These are phyloP conservation scores for Gallinago stenura DNA, from an alignment of 2,797 vertebrate species.

Conservation along the genomic window DNA sequence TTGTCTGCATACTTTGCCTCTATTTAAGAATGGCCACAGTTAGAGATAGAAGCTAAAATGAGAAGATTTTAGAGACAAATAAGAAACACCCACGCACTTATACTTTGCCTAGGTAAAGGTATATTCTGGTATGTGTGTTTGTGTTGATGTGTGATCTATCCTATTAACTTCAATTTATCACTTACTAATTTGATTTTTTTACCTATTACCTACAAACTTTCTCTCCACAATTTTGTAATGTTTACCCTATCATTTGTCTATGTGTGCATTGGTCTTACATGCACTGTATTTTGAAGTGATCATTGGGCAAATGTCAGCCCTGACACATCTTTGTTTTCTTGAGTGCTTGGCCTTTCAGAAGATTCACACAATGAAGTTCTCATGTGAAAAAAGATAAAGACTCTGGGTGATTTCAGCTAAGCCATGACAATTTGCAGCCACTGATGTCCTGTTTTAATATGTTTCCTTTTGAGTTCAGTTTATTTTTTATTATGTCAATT, in stretches of 20 bases:
- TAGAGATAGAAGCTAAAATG: not conserved
- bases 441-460: not conserved
- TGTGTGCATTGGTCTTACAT: not conserved
- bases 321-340: not conserved
- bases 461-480: not conserved
- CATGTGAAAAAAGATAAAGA: rapidly evolving
- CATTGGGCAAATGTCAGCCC: not conserved
- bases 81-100: not conserved
- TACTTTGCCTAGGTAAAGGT: not conserved
- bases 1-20: not conserved
- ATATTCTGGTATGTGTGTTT: not conserved
- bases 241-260: not conserved
- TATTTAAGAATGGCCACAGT: not conserved
- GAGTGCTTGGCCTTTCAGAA: not conserved
- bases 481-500: not conserved
- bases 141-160: not conserved
- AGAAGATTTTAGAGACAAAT: not conserved
- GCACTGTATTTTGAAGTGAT: rapidly evolving
- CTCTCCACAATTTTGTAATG: rapidly evolving
- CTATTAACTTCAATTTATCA: not conserved
- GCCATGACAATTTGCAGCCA: not conserved
- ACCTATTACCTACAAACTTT: not conserved
- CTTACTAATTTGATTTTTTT: not conserved
- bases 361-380: not conserved
- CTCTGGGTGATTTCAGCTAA: not conserved